Evolutionary conservation across 2,888 invertebrate genomes (phyloP).

Genomic region (Scaptomyza tumidula): DNA sequence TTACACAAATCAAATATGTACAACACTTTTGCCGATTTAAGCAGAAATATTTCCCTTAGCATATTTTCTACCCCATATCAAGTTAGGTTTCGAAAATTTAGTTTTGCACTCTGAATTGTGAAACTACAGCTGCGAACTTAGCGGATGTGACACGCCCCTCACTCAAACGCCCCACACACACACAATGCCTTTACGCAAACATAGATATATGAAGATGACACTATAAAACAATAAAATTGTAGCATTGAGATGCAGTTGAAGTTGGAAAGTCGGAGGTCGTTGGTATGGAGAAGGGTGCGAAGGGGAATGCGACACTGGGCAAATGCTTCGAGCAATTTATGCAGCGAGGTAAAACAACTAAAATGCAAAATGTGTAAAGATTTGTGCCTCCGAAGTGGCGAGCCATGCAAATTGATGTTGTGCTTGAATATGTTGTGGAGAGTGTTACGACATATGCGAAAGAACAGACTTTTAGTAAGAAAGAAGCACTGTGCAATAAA

Average conservation of each 20-base stretch:
- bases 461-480: not conserved
- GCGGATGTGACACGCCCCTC: slow-evolving; percentile 1
- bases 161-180: not conserved
- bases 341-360: slow-evolving; percentile 68
- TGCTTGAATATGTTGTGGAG: slow-evolving; percentile 10
- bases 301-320: slow-evolving; percentile 10
- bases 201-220: slow-evolving; percentile 56
- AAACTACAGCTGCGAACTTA: slow-evolving; percentile 30
- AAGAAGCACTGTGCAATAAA: slow-evolving; percentile 19
- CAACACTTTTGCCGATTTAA: slow-evolving; percentile 68
- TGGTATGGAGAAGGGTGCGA: not conserved
- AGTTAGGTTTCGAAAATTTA: slow-evolving; percentile 49
- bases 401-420: slow-evolving; percentile 66
- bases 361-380: slow-evolving; percentile 68
- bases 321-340: slow-evolving; percentile 64
- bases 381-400: slow-evolving; percentile 57
- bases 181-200: slow-evolving; percentile 17
- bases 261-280: not conserved
- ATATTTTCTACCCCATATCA: not conserved
- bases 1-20: too few species aligned
- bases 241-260: slow-evolving; percentile 28
- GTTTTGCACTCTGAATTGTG: slow-evolving; percentile 60
- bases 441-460: slow-evolving; percentile 5
- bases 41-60: slow-evolving; percentile 50
- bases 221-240: slow-evolving; percentile 64